A percentile compares a stretch with the other conserved stretches of the same genome.
Evolutionary conservation across 1,140 invertebrate species (phyloP).

Genomic region (Drosophila lacteicornis): DNA sequence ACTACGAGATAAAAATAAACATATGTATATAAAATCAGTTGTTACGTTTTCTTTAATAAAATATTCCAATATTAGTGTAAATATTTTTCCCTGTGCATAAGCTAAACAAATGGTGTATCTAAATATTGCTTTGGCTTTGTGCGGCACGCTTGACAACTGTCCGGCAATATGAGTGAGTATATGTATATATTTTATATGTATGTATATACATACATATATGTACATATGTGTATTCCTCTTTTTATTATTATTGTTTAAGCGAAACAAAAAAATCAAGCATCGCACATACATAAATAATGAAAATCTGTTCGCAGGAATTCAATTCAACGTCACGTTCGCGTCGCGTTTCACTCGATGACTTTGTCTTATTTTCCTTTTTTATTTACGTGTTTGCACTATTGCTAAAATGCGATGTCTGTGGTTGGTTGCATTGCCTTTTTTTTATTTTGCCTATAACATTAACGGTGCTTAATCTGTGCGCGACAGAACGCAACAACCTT

Average conservation of each 20-base stretch:
- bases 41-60: background rate
- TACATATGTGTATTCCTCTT: slow-evolving; percentile 4
- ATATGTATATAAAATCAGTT: background rate
- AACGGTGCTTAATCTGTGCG: slow-evolving; percentile 38
- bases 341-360: slow-evolving; percentile 60
- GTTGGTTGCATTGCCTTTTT: slow-evolving; percentile 24
- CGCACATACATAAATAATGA: slow-evolving; percentile 35
- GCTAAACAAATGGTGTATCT: slow-evolving; percentile 4
- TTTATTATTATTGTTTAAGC: slow-evolving; percentile 47
- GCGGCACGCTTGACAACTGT: slow-evolving; percentile 46
- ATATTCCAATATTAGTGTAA: background rate
- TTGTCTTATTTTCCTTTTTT: slow-evolving; percentile 47
- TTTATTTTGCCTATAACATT: slow-evolving; percentile 21
- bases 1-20: no score
- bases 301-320: slow-evolving; percentile 66
- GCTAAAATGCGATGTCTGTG: slow-evolving; percentile 23
- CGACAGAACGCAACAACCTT: slow-evolving; percentile 27
- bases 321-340: slow-evolving; percentile 73
- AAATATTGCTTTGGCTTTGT: slow-evolving; percentile 16
- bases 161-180: slow-evolving; percentile 18
- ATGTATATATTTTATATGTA: no score
- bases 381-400: slow-evolving; percentile 60
- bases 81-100: background rate
- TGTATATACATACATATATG: background rate
- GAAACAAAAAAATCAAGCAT: slow-evolving; percentile 26